Conservation (phyloP, 1,140 invertebrate genomes). For the Trachelipus rathkii region DNA sequence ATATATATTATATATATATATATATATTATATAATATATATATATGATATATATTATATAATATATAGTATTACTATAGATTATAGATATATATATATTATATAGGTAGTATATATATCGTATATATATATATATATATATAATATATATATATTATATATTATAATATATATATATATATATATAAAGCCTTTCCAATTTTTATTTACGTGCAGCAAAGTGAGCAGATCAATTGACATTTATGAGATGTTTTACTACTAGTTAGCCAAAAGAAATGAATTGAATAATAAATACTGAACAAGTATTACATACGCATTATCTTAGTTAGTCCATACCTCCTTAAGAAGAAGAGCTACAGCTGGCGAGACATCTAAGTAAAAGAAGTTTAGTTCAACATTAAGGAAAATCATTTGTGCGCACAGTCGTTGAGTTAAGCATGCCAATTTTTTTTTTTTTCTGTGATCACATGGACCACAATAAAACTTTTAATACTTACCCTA, state of each 20-base stretch:
- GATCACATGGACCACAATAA: neutral
- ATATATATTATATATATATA: conserved; percentile 17
- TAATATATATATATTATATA: too few relatives aligned
- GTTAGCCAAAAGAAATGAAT: neutral
- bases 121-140: too few relatives aligned
- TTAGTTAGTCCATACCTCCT: too few relatives aligned
- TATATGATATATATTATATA: conserved; percentile 10
- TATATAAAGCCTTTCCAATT: too few relatives aligned
- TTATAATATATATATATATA: too few relatives aligned
- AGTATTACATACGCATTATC: too few relatives aligned
- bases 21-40: conserved; percentile 2
- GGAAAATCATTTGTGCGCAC: neutral
- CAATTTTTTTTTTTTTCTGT: neutral
- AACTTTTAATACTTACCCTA: neutral
- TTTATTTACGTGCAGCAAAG: too few relatives aligned
- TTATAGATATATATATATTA: too few relatives aligned
- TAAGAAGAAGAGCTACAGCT: neutral
- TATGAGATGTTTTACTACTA: too few relatives aligned
- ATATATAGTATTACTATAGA: too few relatives aligned
- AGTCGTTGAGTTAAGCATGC: neutral
- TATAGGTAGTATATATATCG: too few relatives aligned
- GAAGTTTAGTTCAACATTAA: neutral
- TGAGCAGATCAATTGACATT: too few relatives aligned
- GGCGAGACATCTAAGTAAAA: neutral
- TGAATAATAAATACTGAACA: neutral